These are phyloP conservation scores for Lophius piscatorius DNA, from an alignment of 2,113 vertebrate genomes.

Conservation along the genomic window DNA sequence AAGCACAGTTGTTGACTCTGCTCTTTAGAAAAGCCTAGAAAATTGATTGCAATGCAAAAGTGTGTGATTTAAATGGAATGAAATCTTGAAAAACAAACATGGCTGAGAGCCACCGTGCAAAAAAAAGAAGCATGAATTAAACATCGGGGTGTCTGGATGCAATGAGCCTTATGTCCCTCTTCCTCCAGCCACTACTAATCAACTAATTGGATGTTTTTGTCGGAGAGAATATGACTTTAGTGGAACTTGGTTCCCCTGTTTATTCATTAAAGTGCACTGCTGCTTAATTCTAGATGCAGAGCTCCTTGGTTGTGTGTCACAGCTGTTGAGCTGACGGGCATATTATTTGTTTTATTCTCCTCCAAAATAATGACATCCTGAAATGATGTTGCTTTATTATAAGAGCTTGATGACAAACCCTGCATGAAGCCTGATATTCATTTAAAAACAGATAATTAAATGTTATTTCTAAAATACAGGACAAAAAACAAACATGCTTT, in stretches of 20 bases:
- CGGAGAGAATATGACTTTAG: slow-evolving; percentile 11
- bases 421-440: not conserved
- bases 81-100: slow-evolving; percentile 67
- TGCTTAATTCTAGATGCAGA: slow-evolving; percentile 25
- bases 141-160: slow-evolving; percentile 42
- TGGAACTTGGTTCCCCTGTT: slow-evolving; percentile 1
- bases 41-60: slow-evolving; percentile 63
- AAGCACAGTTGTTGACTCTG: slow-evolving; percentile 66
- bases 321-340: slow-evolving; percentile 4
- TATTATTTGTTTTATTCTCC: slow-evolving; percentile 14
- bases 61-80: slow-evolving; percentile 64
- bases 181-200: slow-evolving; percentile 47
- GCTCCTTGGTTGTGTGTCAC: not conserved
- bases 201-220: slow-evolving; percentile 45
- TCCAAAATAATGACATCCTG: slow-evolving; percentile 6
- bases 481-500: not conserved
- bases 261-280: slow-evolving; percentile 25
- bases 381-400: slow-evolving; percentile 21
- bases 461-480: not conserved
- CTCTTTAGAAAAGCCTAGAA: slow-evolving; percentile 65
- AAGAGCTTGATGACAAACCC: slow-evolving; percentile 2
- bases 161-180: slow-evolving; percentile 38
- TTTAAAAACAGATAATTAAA: not conserved
- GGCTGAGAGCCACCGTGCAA: slow-evolving; percentile 46
- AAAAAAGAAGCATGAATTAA: slow-evolving; percentile 60